phyloP scores from a whole-genome alignment of 1,140 invertebrate species.

The Diabrotica virgifera region DNA sequence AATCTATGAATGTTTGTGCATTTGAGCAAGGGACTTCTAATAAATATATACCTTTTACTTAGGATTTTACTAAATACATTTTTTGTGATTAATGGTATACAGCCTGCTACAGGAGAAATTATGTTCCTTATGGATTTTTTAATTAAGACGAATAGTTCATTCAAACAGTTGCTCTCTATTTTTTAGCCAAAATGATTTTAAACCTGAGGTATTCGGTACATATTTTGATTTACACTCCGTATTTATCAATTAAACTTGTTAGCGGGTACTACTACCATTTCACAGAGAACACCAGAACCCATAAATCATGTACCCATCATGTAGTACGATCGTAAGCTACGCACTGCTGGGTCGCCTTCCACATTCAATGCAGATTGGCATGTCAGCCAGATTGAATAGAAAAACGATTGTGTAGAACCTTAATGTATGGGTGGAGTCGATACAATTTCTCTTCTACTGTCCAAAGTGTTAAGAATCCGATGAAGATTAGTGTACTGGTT shows the following conservation, averaged over 20 bases:
- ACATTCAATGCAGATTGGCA: slow-evolving; percentile 2
- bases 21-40: too few species aligned
- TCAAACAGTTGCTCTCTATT: too few species aligned
- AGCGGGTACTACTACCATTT: background rate
- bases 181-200: too few species aligned
- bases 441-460: slow-evolving; percentile 2
- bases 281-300: background rate
- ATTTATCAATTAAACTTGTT: background rate
- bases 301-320: background rate
- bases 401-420: background rate
- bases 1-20: too few species aligned
- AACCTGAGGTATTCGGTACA: too few species aligned
- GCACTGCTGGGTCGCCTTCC: background rate
- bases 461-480: background rate
- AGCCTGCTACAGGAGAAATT: too few species aligned
- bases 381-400: background rate
- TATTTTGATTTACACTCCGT: too few species aligned
- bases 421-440: slow-evolving; percentile 1
- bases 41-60: too few species aligned
- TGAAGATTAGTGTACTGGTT: background rate
- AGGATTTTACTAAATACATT: too few species aligned
- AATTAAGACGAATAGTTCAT: too few species aligned
- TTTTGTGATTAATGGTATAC: too few species aligned
- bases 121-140: too few species aligned
- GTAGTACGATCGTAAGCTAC: background rate